phyloP scores from a whole-genome alignment of 1,140 invertebrate species.

The Metaphire vulgaris region DNA sequence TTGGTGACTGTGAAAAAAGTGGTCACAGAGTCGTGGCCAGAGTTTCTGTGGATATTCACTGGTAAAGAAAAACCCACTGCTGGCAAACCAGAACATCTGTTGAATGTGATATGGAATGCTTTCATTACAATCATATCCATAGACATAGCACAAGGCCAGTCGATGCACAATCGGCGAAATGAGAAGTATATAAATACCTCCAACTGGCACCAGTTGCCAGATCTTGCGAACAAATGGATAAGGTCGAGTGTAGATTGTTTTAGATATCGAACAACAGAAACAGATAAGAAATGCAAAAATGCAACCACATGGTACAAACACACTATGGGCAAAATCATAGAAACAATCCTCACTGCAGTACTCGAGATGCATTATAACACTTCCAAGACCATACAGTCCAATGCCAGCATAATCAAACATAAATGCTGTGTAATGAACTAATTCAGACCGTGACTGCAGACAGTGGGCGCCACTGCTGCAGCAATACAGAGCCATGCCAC shows the following conservation, averaged over 20 bases:
- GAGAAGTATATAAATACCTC: slow-evolving; percentile 43
- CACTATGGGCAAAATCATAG: slow-evolving; percentile 10
- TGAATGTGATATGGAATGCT: slow-evolving; percentile 40
- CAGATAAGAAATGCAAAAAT: slow-evolving; percentile 39
- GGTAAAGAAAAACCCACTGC: slow-evolving; percentile 47
- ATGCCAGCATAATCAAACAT: slow-evolving; percentile 51
- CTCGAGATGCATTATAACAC: slow-evolving; percentile 44
- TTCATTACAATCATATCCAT: slow-evolving; percentile 34
- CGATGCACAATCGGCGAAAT: slow-evolving; percentile 44
- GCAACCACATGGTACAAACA: slow-evolving; percentile 37
- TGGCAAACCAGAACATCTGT: slow-evolving; percentile 47
- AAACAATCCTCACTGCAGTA: slow-evolving; percentile 37
- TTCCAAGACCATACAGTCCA: slow-evolving; percentile 48
- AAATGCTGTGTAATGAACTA: slow-evolving; percentile 47
- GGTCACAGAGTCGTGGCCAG: slow-evolving; percentile 47
- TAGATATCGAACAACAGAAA: slow-evolving; percentile 34
- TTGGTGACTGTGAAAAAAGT: slow-evolving; percentile 49
- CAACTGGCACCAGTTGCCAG: slow-evolving; percentile 45
- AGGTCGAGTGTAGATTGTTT: slow-evolving; percentile 38
- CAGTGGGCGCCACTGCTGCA: slow-evolving; percentile 46
- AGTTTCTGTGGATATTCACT: slow-evolving; percentile 48
- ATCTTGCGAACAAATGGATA: slow-evolving; percentile 46
- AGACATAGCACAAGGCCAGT: slow-evolving; percentile 31
- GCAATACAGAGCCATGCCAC: slow-evolving; percentile 42
- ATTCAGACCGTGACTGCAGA: slow-evolving; percentile 44